Percentiles rank a stretch among this genome's conserved stretches.
Evolutionary conservation across 1,140 invertebrate genomes (phyloP).

Genomic region (Acromyrmex echinatior): DNA sequence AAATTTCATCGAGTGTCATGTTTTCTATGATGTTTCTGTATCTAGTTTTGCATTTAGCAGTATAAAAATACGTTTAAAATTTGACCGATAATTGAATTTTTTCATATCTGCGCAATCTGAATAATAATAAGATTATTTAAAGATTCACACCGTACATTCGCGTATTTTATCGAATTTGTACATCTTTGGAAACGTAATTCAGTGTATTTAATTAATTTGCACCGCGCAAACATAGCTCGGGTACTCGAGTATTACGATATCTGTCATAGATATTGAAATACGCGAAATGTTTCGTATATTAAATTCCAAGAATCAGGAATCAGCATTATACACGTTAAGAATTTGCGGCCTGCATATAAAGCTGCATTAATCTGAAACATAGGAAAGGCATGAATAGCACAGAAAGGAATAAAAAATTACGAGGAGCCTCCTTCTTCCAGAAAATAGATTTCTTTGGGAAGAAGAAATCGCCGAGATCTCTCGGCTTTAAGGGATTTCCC

Average conservation of each 20-base stretch:
- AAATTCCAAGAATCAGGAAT: constrained; percentile 33
- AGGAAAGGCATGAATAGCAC: neutral
- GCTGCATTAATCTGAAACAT: constrained; percentile 9
- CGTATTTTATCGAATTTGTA: neutral
- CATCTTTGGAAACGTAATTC: constrained; percentile 10
- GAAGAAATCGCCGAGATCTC: constrained; percentile 55
- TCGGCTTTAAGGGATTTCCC: constrained; percentile 74
- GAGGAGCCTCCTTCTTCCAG: neutral
- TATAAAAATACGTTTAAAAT: neutral
- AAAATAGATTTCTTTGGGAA: constrained; percentile 34
- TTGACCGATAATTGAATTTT: neutral
- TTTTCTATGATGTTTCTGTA: neutral
- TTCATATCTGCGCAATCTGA: neutral
- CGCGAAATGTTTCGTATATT: constrained; percentile 41
- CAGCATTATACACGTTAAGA: neutral
- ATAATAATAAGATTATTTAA: neutral
- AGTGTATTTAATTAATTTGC: constrained; percentile 27
- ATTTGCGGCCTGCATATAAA: constrained; percentile 24
- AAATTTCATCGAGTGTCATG: neutral
- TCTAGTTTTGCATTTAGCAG: neutral
- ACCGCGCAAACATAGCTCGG: neutral
- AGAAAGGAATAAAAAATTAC: constrained; percentile 28
- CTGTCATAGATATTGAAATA: constrained; percentile 16
- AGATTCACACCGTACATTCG: neutral
- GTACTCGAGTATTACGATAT: neutral